Evolutionary conservation across 2,797 vertebrate genomes (phyloP), one percentile per base, ranked within the genome.

Genomic region (Lagocephalus sceleratus): DNA sequence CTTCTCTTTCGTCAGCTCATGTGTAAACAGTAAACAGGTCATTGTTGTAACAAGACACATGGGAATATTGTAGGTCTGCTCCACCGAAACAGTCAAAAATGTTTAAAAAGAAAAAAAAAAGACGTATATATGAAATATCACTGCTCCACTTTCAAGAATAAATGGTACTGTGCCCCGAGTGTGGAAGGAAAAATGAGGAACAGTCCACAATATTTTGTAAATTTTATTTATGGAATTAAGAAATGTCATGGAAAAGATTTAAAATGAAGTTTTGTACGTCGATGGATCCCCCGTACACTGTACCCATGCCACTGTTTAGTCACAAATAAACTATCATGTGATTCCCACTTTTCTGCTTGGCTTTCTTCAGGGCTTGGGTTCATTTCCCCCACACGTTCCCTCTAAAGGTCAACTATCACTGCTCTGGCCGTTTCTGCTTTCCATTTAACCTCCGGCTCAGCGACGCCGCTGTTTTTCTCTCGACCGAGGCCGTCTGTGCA

Each of bases 171-270:
- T 79, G 62, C 73, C 79, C 68, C 71, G 73, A 64, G 83, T 44
- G 66, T 80, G 68, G 73, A 67, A 78, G 69, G 79, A 78, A 77
- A 84, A 85, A 77, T 65, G 64, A 76, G 62, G 76, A 80, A 81
- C 75, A 69, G 74, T 82, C 73, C 76, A 66, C 83, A 78, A 80
- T 87, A 87, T 89, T 89, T 88, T 88, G 85, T 85, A 83, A 66
- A 84, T 82, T 85, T 88, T 88, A 88, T 88, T 88, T 88, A 90
- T 87, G 80, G 62, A 86, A 78, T 71, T 69, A 73, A 77, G 80
- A 85, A 69, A 71, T 74, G 74, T 79, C 74, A 71, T 68, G 62
- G 80, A 78, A 75, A 81, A 62, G 70, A 10, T 48, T 61, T 54
- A 61, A 59, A 83, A 81, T 57, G 56, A 81, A 85, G 75, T 90